Conservation (phyloP, 2,888 invertebrate genomes). For the Gibbula magus region DNA sequence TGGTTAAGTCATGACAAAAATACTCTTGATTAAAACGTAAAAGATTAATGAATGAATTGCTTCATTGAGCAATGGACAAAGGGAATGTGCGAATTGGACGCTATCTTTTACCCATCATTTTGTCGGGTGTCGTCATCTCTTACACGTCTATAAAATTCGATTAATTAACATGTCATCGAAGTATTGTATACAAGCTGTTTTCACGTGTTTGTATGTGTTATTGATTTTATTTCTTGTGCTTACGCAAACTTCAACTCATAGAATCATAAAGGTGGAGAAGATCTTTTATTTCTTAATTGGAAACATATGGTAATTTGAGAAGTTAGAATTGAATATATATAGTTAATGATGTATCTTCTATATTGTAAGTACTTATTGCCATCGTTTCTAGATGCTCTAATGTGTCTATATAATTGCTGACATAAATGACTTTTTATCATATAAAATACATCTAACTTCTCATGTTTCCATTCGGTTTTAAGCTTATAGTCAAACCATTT, state of each 20-base stretch:
- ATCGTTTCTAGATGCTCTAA: too few species aligned
- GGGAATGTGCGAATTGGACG: not conserved
- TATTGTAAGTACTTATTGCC: too few species aligned
- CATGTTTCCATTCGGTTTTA: too few species aligned
- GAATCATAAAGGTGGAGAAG: not conserved
- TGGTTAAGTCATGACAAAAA: not conserved
- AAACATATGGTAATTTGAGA: too few species aligned
- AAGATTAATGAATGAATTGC: conserved; percentile 6
- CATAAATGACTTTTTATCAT: too few species aligned
- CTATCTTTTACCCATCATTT: not conserved
- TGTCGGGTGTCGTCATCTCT: not conserved
- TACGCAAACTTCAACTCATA: not conserved
- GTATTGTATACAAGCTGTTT: not conserved
- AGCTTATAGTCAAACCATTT: too few species aligned
- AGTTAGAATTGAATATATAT: too few species aligned
- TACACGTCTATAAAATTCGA: not conserved
- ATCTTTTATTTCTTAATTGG: too few species aligned
- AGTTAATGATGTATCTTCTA: too few species aligned
- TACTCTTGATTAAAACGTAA: conserved; percentile 1
- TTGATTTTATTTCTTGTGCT: not conserved
- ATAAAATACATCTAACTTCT: too few species aligned
- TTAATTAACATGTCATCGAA: not conserved
- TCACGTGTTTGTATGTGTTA: not conserved
- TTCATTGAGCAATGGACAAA: not conserved
- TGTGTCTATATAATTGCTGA: too few species aligned